A percentile compares a stretch with the other conserved stretches of the same genome.
These are phyloP conservation scores for Julus scanicus DNA, from an alignment of 2,888 invertebrate species.

Conservation along the genomic window DNA sequence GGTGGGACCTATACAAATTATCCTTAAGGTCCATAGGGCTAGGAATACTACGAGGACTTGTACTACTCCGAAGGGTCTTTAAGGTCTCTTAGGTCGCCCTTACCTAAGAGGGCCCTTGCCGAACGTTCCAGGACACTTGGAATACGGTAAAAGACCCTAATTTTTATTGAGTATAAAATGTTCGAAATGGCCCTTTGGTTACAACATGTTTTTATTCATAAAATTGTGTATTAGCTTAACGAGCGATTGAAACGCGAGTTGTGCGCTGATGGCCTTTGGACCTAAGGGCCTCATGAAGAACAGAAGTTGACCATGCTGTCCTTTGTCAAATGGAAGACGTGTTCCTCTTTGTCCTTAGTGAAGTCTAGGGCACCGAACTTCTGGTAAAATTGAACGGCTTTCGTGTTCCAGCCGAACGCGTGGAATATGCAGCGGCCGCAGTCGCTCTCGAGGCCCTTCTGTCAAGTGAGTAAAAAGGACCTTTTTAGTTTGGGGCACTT, in stretches of 20 bases:
- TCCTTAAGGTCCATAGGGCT: no score
- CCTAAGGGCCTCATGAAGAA: neutral
- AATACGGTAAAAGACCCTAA: no score
- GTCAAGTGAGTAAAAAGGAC: neutral
- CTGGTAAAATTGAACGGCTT: slow-evolving; percentile 53
- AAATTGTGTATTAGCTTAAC: neutral
- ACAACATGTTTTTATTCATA: neutral
- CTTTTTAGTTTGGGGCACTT: neutral
- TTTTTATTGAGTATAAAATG: slow-evolving; percentile 14
- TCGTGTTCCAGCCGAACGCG: slow-evolving; percentile 54
- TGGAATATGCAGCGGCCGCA: slow-evolving; percentile 53
- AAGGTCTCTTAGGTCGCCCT: no score
- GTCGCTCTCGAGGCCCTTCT: slow-evolving; percentile 52
- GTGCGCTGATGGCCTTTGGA: neutral
- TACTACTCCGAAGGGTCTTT: no score
- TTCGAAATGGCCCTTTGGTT: neutral
- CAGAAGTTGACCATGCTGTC: slow-evolving; percentile 50
- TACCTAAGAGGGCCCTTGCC: no score
- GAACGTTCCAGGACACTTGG: no score
- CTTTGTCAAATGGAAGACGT: slow-evolving; percentile 51
- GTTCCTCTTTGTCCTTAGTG: slow-evolving; percentile 52
- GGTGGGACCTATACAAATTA: no score
- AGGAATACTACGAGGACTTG: no score
- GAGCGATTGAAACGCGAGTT: neutral
- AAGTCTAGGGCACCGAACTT: slow-evolving; percentile 53